Percentiles rank a stretch among this genome's conserved stretches.
Conservation (phyloP, 2,888 invertebrate genomes). For the Erebia epiphron region DNA sequence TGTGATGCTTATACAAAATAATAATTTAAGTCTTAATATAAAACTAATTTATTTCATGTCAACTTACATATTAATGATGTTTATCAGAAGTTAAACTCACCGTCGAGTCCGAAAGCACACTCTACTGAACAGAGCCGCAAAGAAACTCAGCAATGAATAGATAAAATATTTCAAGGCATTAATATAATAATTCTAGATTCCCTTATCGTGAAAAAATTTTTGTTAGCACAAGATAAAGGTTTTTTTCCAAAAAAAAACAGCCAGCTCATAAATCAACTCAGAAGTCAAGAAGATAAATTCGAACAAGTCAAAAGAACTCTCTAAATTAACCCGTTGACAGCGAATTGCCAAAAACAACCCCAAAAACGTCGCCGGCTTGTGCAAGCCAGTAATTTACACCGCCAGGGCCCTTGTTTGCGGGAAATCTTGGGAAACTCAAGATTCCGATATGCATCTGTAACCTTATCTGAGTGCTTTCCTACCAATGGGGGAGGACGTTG, state of each 20-base stretch:
- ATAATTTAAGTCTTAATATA: no score
- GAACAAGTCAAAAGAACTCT: constrained; percentile 47
- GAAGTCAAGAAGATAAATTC: constrained; percentile 21
- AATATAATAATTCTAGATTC: neutral
- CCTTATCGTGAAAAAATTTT: no score
- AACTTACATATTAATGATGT: no score
- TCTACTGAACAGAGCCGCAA: no score
- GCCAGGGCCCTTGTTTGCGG: constrained; percentile 58
- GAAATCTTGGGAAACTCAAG: constrained; percentile 58
- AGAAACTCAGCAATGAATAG: no score
- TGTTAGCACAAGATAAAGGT: constrained; percentile 18
- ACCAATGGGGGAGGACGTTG: constrained; percentile 37
- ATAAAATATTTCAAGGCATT: neutral
- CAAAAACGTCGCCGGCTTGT: constrained; percentile 54
- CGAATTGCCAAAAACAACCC: constrained; percentile 49
- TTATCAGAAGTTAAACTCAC: no score
- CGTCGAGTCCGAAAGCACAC: no score
- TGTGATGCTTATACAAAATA: no score
- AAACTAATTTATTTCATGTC: no score
- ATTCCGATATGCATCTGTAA: constrained; percentile 58
- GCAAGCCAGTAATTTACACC: constrained; percentile 66
- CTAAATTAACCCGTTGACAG: constrained; percentile 70
- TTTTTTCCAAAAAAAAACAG: neutral
- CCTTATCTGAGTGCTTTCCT: constrained; percentile 46
- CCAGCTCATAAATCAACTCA: constrained; percentile 24